Evolutionary conservation across 2,113 vertebrate species (phyloP).

Genomic region (Larimichthys crocea): DNA sequence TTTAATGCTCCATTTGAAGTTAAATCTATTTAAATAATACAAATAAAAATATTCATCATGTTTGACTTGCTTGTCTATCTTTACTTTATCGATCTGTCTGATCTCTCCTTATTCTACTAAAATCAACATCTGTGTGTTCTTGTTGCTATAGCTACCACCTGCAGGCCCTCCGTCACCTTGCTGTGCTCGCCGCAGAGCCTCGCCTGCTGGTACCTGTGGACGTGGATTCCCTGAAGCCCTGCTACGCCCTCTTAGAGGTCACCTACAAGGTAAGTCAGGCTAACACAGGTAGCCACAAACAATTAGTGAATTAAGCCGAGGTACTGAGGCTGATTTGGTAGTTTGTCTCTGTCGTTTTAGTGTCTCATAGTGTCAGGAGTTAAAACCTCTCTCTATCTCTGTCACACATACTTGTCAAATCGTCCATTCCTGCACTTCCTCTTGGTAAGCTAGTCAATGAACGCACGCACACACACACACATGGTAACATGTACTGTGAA

Average conservation of each 20-base stretch:
- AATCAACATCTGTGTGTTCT: background rate
- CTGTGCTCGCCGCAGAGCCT: constrained; percentile 93
- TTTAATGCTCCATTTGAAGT: background rate
- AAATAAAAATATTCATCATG: background rate
- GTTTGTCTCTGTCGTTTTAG: no score
- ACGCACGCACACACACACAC: background rate
- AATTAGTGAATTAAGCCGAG: background rate
- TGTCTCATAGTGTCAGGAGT: background rate
- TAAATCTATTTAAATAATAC: background rate
- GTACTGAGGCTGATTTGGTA: background rate
- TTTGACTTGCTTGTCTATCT: background rate
- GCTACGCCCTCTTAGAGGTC: constrained; percentile 95
- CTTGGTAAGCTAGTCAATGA: background rate
- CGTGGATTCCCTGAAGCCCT: constrained; percentile 93
- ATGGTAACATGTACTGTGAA: background rate
- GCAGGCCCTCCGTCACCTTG: constrained; percentile 95
- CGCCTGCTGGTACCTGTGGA: constrained; percentile 95
- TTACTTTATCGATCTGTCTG: no score
- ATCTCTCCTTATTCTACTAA: background rate
- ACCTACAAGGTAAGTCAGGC: constrained; percentile 90
- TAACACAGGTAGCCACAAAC: background rate
- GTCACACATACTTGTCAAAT: constrained; percentile 30
- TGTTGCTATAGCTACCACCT: constrained; percentile 91
- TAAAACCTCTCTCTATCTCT: background rate
- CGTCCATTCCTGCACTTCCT: constrained; percentile 31